These are phyloP conservation scores for Lepidochrysops patricia DNA, from an alignment of 2,888 invertebrate genomes.

Conservation along the genomic window DNA sequence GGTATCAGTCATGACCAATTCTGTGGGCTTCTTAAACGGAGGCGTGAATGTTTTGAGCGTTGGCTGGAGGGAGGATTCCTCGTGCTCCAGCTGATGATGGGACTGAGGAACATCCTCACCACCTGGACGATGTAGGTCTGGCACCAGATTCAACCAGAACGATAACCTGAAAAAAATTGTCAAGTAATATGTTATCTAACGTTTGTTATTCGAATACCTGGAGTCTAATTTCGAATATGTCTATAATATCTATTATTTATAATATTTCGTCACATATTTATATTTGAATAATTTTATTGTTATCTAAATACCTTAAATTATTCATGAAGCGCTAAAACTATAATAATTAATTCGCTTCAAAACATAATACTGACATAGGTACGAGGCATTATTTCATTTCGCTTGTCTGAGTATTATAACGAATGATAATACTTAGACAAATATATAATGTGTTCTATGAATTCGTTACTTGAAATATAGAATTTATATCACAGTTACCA, in stretches of 20 bases:
- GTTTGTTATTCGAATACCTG: not conserved
- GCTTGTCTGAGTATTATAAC: not conserved
- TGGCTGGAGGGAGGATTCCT: constrained; percentile 75
- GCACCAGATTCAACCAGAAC: constrained; percentile 95
- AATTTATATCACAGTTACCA: not conserved
- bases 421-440: too few relatives aligned
- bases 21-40: constrained; percentile 73
- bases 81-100: constrained; percentile 88
- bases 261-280: too few relatives aligned
- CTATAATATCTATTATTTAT: too few relatives aligned
- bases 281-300: too few relatives aligned
- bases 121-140: constrained; percentile 91
- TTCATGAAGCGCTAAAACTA: not conserved
- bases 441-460: too few relatives aligned
- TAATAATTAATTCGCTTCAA: not conserved
- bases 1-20: constrained; percentile 56
- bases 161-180: constrained; percentile 78
- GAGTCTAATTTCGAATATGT: too few relatives aligned
- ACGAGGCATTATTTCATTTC: not conserved
- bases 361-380: not conserved
- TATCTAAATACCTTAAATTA: not conserved
- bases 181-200: not conserved
- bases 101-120: constrained; percentile 89
- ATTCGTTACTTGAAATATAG: not conserved
- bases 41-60: constrained; percentile 72